phyloP scores from a whole-genome alignment of 2,888 invertebrate species.

The Mechanitis messenoides region DNA sequence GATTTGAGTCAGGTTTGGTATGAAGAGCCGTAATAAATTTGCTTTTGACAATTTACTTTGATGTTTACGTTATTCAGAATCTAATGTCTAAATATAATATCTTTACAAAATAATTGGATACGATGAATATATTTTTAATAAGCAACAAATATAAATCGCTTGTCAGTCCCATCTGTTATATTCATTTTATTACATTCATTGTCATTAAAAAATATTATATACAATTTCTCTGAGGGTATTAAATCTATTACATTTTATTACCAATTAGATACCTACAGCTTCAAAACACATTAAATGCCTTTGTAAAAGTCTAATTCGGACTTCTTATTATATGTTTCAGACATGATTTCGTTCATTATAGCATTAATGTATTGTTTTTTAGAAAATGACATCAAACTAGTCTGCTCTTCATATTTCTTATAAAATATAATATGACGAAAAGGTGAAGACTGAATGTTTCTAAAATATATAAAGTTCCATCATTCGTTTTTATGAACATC shows the following conservation, averaged over 20 bases:
- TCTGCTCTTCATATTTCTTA: no score
- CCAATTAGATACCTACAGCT: background rate
- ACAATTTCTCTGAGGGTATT: background rate
- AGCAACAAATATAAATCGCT: background rate
- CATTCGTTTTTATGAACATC: no score
- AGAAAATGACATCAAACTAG: no score
- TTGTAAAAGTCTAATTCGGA: no score
- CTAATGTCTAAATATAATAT: slow-evolving; percentile 6
- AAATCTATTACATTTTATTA: background rate
- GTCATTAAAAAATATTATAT: background rate
- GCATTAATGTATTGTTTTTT: no score
- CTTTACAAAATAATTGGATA: slow-evolving; percentile 6
- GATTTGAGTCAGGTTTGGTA: slow-evolving; percentile 18
- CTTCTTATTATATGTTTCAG: no score
- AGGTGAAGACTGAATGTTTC: no score
- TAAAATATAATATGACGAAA: no score
- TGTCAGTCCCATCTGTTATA: slow-evolving; percentile 2
- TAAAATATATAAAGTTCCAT: no score
- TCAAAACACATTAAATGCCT: background rate
- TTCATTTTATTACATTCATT: slow-evolving; percentile 2
- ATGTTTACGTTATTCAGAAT: slow-evolving; percentile 9
- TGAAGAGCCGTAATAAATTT: slow-evolving; percentile 17
- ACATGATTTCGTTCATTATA: no score
- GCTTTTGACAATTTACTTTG: slow-evolving; percentile 19
- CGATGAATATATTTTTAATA: slow-evolving; percentile 5